A percentile compares a stretch with the other conserved stretches of the same genome.
These are phyloP conservation scores for Hemiscyllium ocellatum DNA, from an alignment of 2,113 vertebrate genomes.

Conservation along the genomic window DNA sequence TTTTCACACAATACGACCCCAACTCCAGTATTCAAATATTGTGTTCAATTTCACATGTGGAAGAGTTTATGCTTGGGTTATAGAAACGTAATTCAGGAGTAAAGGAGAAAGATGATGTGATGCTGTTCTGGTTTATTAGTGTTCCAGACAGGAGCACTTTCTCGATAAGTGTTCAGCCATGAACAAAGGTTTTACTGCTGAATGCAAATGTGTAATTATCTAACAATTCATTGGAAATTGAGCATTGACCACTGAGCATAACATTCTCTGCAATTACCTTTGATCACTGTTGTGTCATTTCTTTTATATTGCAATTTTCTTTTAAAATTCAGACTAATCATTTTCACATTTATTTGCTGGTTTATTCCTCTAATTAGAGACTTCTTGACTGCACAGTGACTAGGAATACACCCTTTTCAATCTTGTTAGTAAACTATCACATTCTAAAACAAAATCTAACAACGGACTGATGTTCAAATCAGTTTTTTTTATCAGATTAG, in stretches of 20 bases:
- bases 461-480: background rate
- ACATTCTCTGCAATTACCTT: background rate
- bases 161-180: background rate
- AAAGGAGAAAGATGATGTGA: background rate
- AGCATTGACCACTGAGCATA: background rate
- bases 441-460: background rate
- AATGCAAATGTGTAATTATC: background rate
- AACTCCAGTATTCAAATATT: background rate
- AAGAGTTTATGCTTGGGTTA: background rate
- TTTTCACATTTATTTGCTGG: background rate
- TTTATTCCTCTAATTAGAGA: background rate
- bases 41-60: background rate
- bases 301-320: background rate
- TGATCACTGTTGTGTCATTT: background rate
- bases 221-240: background rate
- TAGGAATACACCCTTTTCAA: background rate
- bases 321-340: background rate
- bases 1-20: background rate
- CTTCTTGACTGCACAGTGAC: background rate
- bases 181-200: background rate
- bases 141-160: background rate
- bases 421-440: background rate
- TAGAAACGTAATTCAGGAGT: background rate
- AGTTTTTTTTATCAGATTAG: background rate
- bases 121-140: background rate